Evolutionary conservation across 2,888 invertebrate species (phyloP).

Genomic region (Lycophotia porphyrea): DNA sequence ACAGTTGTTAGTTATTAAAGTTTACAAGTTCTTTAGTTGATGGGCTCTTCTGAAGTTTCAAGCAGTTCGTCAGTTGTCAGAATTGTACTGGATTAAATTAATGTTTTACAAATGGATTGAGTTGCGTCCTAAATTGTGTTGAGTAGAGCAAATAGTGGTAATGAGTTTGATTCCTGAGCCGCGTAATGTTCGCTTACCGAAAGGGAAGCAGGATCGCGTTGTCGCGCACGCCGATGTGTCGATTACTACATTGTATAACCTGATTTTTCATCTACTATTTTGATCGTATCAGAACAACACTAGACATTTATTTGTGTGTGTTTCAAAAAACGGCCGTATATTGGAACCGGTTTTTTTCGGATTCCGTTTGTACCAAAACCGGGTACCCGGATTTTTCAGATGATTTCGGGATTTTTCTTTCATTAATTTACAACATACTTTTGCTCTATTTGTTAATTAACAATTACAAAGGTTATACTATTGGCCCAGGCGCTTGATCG

Average conservation of each 20-base stretch:
- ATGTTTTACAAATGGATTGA: neutral
- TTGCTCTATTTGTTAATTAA: too few relatives aligned
- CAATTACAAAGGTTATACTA: too few relatives aligned
- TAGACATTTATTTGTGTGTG: neutral
- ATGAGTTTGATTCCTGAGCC: neutral
- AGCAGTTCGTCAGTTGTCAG: conserved; percentile 7
- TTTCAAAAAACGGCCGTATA: too few relatives aligned
- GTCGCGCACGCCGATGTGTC: neutral
- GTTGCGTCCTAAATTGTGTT: neutral
- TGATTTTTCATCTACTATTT: neutral
- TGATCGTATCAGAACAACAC: neutral
- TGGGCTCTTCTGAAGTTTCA: conserved; percentile 6
- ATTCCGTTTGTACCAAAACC: too few relatives aligned
- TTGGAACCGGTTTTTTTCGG: too few relatives aligned
- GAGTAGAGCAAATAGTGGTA: neutral
- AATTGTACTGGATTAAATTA: conserved; percentile 11
- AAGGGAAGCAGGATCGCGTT: neutral
- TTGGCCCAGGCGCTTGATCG: too few relatives aligned
- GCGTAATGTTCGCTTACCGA: neutral
- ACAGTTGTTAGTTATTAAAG: conserved; percentile 14
- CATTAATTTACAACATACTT: too few relatives aligned
- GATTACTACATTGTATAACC: neutral
- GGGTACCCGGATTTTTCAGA: too few relatives aligned
- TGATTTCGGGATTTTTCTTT: too few relatives aligned
- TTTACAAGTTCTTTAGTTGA: conserved; percentile 24